Conservation (phyloP, 2,113 vertebrate species). For the Psittacus erithacus region DNA sequence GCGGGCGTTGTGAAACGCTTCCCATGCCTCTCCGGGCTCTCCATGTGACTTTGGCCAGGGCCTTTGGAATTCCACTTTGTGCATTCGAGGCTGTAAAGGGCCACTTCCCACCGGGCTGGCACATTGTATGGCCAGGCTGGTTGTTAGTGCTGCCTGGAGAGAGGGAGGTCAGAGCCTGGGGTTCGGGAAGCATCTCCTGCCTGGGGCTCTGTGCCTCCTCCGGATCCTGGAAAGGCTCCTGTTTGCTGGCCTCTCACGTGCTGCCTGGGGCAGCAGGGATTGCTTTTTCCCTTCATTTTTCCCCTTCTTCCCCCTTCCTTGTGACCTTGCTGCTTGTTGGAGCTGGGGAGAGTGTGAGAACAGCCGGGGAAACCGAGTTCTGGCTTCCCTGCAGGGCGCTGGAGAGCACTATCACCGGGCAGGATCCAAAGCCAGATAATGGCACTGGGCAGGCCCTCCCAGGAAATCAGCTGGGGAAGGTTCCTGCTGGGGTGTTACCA, state of each 20-base stretch:
- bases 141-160: neutral
- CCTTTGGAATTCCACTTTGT: neutral
- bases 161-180: neutral
- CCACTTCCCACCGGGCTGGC: rapidly evolving
- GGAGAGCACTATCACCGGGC: neutral
- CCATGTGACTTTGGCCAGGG: neutral
- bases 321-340: neutral
- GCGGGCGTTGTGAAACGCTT: neutral
- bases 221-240: neutral
- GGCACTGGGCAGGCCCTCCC: neutral
- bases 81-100: neutral
- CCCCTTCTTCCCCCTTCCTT: neutral
- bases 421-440: neutral
- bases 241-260: rapidly evolving
- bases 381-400: neutral
- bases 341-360: neutral
- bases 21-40: no score
- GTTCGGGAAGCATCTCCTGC: neutral
- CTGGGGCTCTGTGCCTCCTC: neutral
- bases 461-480: neutral
- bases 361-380: neutral
- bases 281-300: rapidly evolving
- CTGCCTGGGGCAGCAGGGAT: neutral
- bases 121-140: rapidly evolving
- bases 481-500: neutral